phyloP scores from a whole-genome alignment of 64 coral and sea anemone species.

The Montipora cactus region DNA sequence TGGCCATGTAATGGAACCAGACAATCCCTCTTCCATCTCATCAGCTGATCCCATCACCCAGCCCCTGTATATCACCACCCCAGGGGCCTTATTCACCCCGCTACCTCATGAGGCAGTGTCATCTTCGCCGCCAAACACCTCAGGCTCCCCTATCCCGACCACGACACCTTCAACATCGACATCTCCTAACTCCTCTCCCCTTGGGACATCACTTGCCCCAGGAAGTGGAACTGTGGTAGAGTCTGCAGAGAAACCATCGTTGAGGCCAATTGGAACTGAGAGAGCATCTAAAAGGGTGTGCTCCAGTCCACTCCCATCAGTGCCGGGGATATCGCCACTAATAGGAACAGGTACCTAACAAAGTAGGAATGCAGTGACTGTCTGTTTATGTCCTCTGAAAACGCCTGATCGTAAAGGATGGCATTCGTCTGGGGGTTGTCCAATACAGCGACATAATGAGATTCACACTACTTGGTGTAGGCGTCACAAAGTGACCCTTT shows the following conservation, averaged over 20 bases:
- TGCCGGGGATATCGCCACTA: conserved; percentile 87
- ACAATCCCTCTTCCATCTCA: conserved; percentile 59
- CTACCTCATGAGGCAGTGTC: conserved; percentile 77
- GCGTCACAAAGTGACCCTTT: too few relatives aligned
- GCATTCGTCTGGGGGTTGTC: too few relatives aligned
- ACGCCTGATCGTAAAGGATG: not conserved
- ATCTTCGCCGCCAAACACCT: conserved; percentile 80
- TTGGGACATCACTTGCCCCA: conserved; percentile 77
- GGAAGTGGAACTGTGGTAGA: conserved; percentile 57
- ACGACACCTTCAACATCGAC: conserved; percentile 81
- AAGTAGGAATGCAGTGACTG: not conserved
- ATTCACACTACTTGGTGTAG: too few relatives aligned
- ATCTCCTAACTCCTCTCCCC: conserved; percentile 83
- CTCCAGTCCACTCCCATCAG: conserved; percentile 89
- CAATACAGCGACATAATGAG: too few relatives aligned
- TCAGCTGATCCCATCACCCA: conserved; percentile 83
- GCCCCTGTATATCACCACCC: conserved; percentile 91
- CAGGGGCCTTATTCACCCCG: conserved; percentile 87
- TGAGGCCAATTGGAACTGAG: conserved; percentile 96
- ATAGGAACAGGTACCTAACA: conserved; percentile 67
- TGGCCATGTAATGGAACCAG: conserved; percentile 32
- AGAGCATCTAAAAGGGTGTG: conserved; percentile 85
- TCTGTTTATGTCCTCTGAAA: not conserved
- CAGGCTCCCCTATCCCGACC: conserved; percentile 86
- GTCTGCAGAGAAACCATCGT: conserved; percentile 71